These are phyloP conservation scores for Drosophila paramelanica DNA, from an alignment of 2,888 invertebrate species.

Conservation along the genomic window DNA sequence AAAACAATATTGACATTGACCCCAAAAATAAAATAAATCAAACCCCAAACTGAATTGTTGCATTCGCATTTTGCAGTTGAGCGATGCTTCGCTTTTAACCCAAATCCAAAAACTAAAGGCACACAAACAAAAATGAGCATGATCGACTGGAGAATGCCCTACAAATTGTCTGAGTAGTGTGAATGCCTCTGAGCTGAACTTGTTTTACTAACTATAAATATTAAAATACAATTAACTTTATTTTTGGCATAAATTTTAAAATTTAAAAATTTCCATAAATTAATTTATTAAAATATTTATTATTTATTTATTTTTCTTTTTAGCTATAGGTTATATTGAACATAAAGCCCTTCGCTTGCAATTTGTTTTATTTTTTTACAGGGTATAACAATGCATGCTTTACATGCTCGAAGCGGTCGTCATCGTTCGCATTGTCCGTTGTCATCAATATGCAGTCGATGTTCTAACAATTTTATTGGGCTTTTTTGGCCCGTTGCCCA, in stretches of 20 bases:
- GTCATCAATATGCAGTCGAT: conserved; percentile 73
- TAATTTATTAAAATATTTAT: too few species aligned
- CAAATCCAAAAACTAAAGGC: conserved; percentile 17
- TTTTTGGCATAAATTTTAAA: too few species aligned
- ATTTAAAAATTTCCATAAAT: too few species aligned
- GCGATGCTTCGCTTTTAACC: conserved; percentile 25
- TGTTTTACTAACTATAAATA: too few species aligned
- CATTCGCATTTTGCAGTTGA: conserved; percentile 46
- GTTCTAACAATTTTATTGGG: conserved; percentile 62
- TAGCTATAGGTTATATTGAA: too few species aligned
- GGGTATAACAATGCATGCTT: conserved; percentile 35
- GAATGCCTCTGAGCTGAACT: too few species aligned
- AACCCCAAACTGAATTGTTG: conserved; percentile 28
- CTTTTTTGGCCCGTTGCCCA: conserved; percentile 60
- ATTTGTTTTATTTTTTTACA: conserved; percentile 9
- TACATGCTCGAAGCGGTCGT: conserved; percentile 18
- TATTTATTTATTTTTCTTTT: too few species aligned
- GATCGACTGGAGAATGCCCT: not conserved
- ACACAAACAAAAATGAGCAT: not conserved
- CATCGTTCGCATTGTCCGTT: conserved; percentile 30
- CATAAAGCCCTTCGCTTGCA: not conserved
- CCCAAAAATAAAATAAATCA: conserved; percentile 50
- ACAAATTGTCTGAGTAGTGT: too few species aligned
- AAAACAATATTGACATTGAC: conserved; percentile 73
- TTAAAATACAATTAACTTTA: too few species aligned